Conservation (phyloP, 2,113 vertebrate genomes). For the Peucedramus taeniatus region DNA sequence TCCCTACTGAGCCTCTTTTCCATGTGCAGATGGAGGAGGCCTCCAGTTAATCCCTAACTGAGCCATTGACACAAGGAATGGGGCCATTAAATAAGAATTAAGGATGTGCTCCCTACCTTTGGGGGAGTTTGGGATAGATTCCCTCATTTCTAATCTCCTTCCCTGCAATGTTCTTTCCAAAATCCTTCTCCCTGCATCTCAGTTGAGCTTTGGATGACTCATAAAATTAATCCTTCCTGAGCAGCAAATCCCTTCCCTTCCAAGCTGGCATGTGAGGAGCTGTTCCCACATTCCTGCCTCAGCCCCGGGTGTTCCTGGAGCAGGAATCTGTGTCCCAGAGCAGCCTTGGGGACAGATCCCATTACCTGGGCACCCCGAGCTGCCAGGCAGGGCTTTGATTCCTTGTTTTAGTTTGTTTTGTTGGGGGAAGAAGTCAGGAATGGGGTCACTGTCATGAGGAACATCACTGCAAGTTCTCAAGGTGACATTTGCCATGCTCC, state of each 20-base stretch:
- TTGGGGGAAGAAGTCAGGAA: not conserved
- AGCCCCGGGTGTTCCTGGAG: not conserved
- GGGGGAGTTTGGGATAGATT: slow-evolving; percentile 27
- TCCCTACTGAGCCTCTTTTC: not conserved
- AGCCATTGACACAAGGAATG: slow-evolving; percentile 9
- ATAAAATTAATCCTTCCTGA: slow-evolving; percentile 47
- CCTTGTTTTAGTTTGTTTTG: not conserved
- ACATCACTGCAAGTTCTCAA: not conserved
- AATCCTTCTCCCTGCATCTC: slow-evolving; percentile 36
- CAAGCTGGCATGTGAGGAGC: not conserved
- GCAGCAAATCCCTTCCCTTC: slow-evolving; percentile 11
- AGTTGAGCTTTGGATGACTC: slow-evolving; percentile 56
- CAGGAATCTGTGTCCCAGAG: not conserved
- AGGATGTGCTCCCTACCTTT: not conserved
- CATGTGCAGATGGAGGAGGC: not conserved
- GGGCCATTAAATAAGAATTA: slow-evolving; percentile 44
- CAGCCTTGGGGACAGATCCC: not conserved
- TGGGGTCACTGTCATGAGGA: not conserved
- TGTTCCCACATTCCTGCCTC: not conserved
- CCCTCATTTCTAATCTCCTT: not conserved
- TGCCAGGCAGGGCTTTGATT: not conserved
- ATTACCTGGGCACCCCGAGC: not conserved
- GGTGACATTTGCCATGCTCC: not conserved
- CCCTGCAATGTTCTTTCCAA: slow-evolving; percentile 19
- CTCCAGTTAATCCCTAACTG: not conserved